These are phyloP conservation scores for Thelaira solivaga DNA, from an alignment of 2,888 invertebrate genomes.

Conservation along the genomic window DNA sequence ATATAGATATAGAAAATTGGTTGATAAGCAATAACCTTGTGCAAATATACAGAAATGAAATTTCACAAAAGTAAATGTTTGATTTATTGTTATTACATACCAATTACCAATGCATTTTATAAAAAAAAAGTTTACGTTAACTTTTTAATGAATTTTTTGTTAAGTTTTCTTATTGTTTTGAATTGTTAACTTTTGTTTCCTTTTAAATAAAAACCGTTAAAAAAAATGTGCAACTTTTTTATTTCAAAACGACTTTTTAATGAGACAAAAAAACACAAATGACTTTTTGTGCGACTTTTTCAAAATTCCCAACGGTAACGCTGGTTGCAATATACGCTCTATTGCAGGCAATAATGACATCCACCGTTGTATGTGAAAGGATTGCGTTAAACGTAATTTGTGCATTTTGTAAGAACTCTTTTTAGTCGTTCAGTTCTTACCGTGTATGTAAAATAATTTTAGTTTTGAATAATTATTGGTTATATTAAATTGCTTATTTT, in stretches of 20 bases:
- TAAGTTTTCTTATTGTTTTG: background rate
- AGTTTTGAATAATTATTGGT: too few relatives aligned
- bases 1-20: background rate
- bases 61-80: background rate
- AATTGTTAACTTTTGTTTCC: too few relatives aligned
- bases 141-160: background rate
- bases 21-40: background rate
- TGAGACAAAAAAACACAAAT: background rate
- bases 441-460: constrained; percentile 11
- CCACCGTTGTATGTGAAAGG: constrained; percentile 1
- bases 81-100: background rate
- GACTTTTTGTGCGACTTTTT: too few relatives aligned
- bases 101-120: background rate
- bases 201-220: too few relatives aligned
- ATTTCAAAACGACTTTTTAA: too few relatives aligned
- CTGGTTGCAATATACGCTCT: constrained; percentile 11
- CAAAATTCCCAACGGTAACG: background rate
- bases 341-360: constrained; percentile 15
- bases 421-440: constrained; percentile 19
- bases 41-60: constrained; percentile 3
- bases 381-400: constrained; percentile 9
- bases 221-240: too few relatives aligned
- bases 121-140: too few relatives aligned
- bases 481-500: too few relatives aligned
- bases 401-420: constrained; percentile 20